A percentile compares a stretch with the other conserved stretches of the same genome.
Evolutionary conservation across 2,797 vertebrate genomes (phyloP).

Genomic region (Muscicapa comitata): DNA sequence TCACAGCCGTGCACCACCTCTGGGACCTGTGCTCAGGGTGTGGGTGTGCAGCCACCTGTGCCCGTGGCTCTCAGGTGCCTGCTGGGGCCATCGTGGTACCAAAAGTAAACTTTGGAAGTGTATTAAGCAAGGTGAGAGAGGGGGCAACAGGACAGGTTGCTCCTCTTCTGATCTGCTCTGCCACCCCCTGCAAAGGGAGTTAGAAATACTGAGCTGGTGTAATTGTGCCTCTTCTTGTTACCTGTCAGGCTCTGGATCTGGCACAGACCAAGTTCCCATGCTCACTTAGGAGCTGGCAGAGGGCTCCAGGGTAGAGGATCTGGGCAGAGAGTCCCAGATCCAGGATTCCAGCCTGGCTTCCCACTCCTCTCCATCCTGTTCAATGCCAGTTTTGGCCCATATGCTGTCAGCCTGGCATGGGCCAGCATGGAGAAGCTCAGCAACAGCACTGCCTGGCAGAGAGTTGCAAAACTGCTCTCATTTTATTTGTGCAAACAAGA

Average conservation of each 20-base stretch:
- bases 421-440: neutral
- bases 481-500: neutral
- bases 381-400: accelerated
- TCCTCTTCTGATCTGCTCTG: neutral
- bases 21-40: neutral
- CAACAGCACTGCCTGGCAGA: neutral
- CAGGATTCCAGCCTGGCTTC: neutral
- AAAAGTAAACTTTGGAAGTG: neutral
- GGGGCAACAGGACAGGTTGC: too few relatives aligned
- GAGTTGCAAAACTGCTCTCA: neutral
- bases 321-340: neutral
- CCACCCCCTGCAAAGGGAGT: too few relatives aligned
- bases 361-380: neutral
- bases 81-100: neutral
- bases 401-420: neutral
- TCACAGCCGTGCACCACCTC: accelerated
- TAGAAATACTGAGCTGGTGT: neutral
- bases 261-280: accelerated
- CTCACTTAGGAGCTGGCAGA: neutral
- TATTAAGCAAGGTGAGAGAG: neutral
- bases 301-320: neutral
- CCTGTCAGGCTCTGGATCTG: neutral
- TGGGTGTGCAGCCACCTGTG: accelerated
- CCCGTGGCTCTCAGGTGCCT: accelerated
- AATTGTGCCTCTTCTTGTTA: neutral